phyloP scores from a whole-genome alignment of 2,888 invertebrate species.

The Drosophila merina region DNA sequence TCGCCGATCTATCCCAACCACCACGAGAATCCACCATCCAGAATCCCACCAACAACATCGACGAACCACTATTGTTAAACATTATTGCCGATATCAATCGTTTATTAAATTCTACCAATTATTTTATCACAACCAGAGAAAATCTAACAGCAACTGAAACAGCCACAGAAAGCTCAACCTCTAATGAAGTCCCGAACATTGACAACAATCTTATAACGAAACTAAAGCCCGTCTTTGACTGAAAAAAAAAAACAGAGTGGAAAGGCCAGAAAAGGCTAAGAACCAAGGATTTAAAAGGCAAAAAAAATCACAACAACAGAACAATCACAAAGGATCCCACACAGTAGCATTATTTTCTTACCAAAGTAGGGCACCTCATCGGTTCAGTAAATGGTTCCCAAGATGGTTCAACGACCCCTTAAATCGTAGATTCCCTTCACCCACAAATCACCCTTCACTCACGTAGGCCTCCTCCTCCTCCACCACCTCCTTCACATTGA shows the following conservation, averaged over 20 bases:
- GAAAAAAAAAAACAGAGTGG: constrained; percentile 22
- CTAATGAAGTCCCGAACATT: constrained; percentile 51
- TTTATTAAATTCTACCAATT: constrained; percentile 84
- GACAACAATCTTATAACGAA: constrained; percentile 75
- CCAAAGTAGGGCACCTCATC: constrained; percentile 8
- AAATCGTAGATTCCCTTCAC: background rate
- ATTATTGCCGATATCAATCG: constrained; percentile 82
- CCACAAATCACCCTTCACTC: background rate
- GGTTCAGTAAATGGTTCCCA: constrained; percentile 9
- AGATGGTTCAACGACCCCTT: background rate
- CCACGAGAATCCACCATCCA: constrained; percentile 40
- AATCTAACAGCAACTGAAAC: constrained; percentile 69
- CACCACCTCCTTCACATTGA: background rate
- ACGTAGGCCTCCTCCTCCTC: background rate
- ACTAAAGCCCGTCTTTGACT: constrained; percentile 75
- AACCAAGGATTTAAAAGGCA: constrained; percentile 22
- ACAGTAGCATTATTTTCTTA: constrained; percentile 18
- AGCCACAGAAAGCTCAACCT: constrained; percentile 45
- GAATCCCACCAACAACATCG: constrained; percentile 66
- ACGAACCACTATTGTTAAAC: constrained; percentile 80
- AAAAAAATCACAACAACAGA: constrained; percentile 21
- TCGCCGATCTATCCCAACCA: constrained; percentile 48
- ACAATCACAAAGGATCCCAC: constrained; percentile 22
- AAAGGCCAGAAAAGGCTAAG: constrained; percentile 24
- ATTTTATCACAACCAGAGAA: constrained; percentile 84